Evolutionary conservation across 2,888 invertebrate genomes (phyloP).

Genomic region (Lycophotia porphyrea): DNA sequence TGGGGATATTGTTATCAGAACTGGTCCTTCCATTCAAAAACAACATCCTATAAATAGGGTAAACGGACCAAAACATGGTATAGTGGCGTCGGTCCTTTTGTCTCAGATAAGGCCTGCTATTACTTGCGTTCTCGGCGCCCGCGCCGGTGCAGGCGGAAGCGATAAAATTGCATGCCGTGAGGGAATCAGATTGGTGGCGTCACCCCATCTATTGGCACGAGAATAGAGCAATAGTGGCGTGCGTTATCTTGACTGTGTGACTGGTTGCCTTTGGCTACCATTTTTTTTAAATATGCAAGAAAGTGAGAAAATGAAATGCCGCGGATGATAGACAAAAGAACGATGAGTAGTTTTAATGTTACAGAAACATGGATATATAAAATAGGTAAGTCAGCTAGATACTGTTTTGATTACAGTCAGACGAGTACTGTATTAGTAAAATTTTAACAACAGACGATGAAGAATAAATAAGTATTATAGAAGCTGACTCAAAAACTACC

Average conservation of each 20-base stretch:
- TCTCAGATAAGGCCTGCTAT: conserved; percentile 79
- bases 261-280: conserved; percentile 32
- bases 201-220: conserved; percentile 79
- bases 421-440: neutral
- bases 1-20: conserved; percentile 64
- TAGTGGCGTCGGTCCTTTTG: conserved; percentile 77
- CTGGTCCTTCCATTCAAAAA: conserved; percentile 67
- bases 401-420: neutral
- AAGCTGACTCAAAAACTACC: no score
- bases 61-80: conserved; percentile 70
- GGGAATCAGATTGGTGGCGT: conserved; percentile 85
- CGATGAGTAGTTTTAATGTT: neutral
- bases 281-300: conserved; percentile 17
- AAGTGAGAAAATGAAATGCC: neutral
- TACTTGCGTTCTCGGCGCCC: conserved; percentile 68
- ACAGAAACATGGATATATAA: neutral
- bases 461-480: no score
- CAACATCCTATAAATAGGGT: conserved; percentile 71
- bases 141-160: conserved; percentile 79
- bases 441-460: no score
- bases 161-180: conserved; percentile 82
- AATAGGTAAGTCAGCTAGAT: neutral
- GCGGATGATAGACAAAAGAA: neutral
- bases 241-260: conserved; percentile 64
- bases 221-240: conserved; percentile 78